Base-by-base conservation (phyloP, 2,888 invertebrate species). In the Phengaris arion region DNA sequence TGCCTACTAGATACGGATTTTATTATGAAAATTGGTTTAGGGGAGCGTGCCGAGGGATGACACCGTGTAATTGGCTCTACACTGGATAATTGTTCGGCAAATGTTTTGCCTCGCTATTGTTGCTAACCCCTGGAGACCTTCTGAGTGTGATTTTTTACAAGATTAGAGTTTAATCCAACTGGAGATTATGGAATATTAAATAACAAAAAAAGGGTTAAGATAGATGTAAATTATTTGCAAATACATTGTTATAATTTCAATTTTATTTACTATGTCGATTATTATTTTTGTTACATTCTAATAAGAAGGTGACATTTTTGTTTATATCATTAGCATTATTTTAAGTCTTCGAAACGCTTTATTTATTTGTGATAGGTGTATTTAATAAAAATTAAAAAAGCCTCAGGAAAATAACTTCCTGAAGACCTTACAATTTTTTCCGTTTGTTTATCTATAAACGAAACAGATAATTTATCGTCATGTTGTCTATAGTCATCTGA, bases 31-130 rank as follows among this genome's bases (percentile, higher is more conserved):
- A 88, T 89, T 89, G 86, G 86, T 86, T 83, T 83, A 85, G 88
- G 88, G 87, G 86, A 83, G 84, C 83, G 82, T 81, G 84, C 81
- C 81, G 80, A 80, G 87, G 89, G 89, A 88, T 85, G 88, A 84
- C 86, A 86, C 85, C 84, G 85, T 83, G 84, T 91, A 91, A 92
- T 92, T 89, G 89, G 83, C 81, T 86, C 85, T 87, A 84, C 85
- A 89, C 88, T 85, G 89, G 88, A 91, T 92, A 92, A 92, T 91
- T 91, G 92, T 83, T 84, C 82, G 78, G 85, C 86, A 86, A 88
- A 87, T 86, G 86, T 86, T 85, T 84, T 83, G 84, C 83, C 82
- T 80, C 81, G 80, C 72, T 72, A 52, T 72, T 72, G 72, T 54
- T 54, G 72, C 51, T n/a, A 52, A 52, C 51, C 72, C 72, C 35